phyloP scores from a whole-genome alignment of 1,140 invertebrate genomes.

The Muscidifurax raptorellus region DNA sequence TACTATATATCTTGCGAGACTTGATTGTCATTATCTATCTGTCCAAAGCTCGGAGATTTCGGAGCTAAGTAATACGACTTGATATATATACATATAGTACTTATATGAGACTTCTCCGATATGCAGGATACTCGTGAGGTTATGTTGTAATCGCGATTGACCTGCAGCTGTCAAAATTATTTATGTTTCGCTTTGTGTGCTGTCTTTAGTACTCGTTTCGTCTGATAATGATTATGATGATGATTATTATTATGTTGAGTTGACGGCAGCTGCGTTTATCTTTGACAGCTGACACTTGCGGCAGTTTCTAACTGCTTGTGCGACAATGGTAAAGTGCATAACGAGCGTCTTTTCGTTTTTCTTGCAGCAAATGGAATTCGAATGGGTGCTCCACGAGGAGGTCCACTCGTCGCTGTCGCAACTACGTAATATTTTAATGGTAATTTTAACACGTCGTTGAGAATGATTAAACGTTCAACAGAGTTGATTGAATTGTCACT shows the following conservation, averaged over 20 bases:
- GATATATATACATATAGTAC: too few relatives aligned
- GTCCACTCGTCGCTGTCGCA: constrained; percentile 91
- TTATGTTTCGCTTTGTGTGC: not conserved
- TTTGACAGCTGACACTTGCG: constrained; percentile 21
- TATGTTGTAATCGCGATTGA: constrained; percentile 35
- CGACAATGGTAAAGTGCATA: not conserved
- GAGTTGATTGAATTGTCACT: not conserved
- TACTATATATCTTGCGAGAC: constrained; percentile 1
- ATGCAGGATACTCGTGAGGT: constrained; percentile 51
- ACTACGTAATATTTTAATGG: constrained; percentile 88
- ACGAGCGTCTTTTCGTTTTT: constrained; percentile 6
- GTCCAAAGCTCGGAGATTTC: too few relatives aligned
- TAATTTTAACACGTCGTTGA: constrained; percentile 62
- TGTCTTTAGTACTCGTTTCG: not conserved
- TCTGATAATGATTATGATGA: not conserved
- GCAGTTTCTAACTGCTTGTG: not conserved
- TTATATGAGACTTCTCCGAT: too few relatives aligned
- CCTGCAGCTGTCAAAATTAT: not conserved
- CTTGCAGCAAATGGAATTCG: constrained; percentile 93
- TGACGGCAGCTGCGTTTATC: not conserved
- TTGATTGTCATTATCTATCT: constrained; percentile 57
- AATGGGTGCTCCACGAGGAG: constrained; percentile 93
- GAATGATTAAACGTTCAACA: not conserved
- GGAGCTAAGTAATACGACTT: too few relatives aligned
- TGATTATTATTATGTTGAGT: too few relatives aligned